Evolutionary conservation across 2,888 invertebrate species (phyloP), one percentile per base, ranked within the genome.

Genomic region (Gari tellinella): DNA sequence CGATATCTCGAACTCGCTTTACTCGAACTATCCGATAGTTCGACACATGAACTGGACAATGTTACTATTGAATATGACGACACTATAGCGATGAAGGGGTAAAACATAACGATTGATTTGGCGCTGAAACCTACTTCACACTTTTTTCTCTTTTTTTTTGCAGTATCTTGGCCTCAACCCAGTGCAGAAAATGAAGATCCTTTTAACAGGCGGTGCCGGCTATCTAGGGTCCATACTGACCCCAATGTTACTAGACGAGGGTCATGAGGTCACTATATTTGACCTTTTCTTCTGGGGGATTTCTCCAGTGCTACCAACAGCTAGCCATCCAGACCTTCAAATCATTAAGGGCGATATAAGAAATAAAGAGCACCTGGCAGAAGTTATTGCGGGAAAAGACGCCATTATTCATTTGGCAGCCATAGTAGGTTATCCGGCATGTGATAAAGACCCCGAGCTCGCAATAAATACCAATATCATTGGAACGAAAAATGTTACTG

Each of bases 341-440:
- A 73, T 87, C 38, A 65, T 84, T 8, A 72, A 80, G 8, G 91
- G 90, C 0, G 90, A 91, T 68, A 84, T 92, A 38, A 55, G 87
- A 1, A 85, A 91, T 63, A 79, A 80, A 56, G 80, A 69, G 17
- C 56, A 70, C 14, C 72, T 92, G 48, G 81, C 73, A 1, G 46
- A 79, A 31, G 88, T 79, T 1, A 73, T 91, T 77, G 55, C 64
- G 0, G 84, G 81, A 14, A 84, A 86, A 52, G 82, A 83, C 14
- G 86, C 81, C 12, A 86, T 66, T 19, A 84, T 92, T 46, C 92
- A 92, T 70, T 72, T 92, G 66, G 91, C 92, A 1, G 92, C 91
- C 31, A 87, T 92, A 43, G 91, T 92, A 7, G 91, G 92, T 12
- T 92, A 91, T 69, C 91, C 92, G 4, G 91, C 91, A 2, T 92